These are phyloP conservation scores for Diabrotica virgifera DNA, from an alignment of 1,140 invertebrate genomes.

Conservation along the genomic window DNA sequence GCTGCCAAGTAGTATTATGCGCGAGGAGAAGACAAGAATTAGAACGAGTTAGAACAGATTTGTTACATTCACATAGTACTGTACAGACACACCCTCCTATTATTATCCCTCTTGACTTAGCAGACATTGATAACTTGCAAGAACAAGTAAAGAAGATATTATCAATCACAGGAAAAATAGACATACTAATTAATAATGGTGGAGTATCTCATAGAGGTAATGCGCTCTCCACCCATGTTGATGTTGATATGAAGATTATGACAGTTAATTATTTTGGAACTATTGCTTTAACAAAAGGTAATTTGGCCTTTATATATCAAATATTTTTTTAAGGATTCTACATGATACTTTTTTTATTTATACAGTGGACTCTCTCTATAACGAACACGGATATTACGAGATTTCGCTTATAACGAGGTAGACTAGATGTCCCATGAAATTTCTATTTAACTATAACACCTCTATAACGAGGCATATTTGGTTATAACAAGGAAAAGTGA, in stretches of 20 bases:
- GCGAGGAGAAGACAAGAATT: conserved; percentile 75
- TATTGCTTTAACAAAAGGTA: conserved; percentile 88
- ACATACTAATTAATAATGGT: conserved; percentile 92
- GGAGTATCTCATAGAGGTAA: conserved; percentile 82
- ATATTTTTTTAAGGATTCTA: too few relatives aligned
- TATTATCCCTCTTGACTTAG: conserved; percentile 74
- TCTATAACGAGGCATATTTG: too few relatives aligned
- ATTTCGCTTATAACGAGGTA: too few relatives aligned
- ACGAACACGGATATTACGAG: too few relatives aligned
- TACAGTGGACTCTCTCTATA: too few relatives aligned
- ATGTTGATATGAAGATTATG: conserved; percentile 89
- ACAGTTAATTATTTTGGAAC: conserved; percentile 92
- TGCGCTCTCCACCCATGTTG: conserved; percentile 71
- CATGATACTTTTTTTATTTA: too few relatives aligned
- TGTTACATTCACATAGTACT: conserved; percentile 58
- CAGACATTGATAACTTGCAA: conserved; percentile 64
- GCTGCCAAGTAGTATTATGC: conserved; percentile 81
- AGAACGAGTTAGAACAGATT: conserved; percentile 70
- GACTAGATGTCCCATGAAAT: too few relatives aligned
- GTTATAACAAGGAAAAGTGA: too few relatives aligned
- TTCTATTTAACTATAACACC: too few relatives aligned
- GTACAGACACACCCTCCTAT: conserved; percentile 67
- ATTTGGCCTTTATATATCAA: background rate
- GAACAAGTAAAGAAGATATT: conserved; percentile 64
- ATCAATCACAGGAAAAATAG: conserved; percentile 69